A percentile compares a stretch with the other conserved stretches of the same genome.
Evolutionary conservation across 2,113 vertebrate genomes (phyloP).

Genomic region (Columba janthina): DNA sequence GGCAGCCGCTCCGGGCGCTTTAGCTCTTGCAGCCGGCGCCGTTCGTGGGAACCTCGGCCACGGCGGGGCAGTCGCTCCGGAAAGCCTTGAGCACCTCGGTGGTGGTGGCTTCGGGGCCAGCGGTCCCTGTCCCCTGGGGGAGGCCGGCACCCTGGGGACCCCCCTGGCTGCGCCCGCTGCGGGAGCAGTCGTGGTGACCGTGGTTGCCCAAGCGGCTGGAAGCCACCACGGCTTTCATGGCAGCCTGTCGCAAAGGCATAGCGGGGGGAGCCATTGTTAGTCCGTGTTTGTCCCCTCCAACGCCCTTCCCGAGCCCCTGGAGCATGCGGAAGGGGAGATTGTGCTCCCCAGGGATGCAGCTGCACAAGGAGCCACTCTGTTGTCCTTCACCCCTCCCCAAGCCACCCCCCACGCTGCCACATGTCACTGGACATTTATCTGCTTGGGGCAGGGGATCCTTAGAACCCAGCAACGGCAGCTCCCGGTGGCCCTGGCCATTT

Average conservation of each 20-base stretch:
- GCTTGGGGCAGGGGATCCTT: neutral
- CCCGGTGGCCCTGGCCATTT: accelerated
- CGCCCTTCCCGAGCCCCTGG: neutral
- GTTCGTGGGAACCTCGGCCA: neutral
- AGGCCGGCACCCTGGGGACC: neutral
- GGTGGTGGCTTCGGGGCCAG: accelerated
- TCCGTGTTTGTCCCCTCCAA: too few relatives aligned
- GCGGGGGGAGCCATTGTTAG: accelerated
- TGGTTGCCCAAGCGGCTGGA: slow-evolving; percentile 79
- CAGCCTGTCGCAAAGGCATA: slow-evolving; percentile 73
- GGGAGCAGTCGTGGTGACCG: slow-evolving; percentile 78
- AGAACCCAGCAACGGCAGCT: neutral
- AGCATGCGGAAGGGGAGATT: too few relatives aligned
- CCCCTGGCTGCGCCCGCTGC: slow-evolving; percentile 57
- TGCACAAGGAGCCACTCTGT: neutral
- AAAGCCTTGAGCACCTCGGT: neutral
- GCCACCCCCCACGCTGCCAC: neutral
- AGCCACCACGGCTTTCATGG: slow-evolving; percentile 87
- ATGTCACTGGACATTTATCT: neutral
- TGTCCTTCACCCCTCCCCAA: neutral
- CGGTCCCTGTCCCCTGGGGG: neutral
- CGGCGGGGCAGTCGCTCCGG: neutral
- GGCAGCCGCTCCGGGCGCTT: accelerated
- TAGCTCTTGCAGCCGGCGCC: neutral
- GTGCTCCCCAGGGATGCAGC: too few relatives aligned